Conservation (phyloP, 1,140 invertebrate genomes). For the Zeugodacus cucurbitae region DNA sequence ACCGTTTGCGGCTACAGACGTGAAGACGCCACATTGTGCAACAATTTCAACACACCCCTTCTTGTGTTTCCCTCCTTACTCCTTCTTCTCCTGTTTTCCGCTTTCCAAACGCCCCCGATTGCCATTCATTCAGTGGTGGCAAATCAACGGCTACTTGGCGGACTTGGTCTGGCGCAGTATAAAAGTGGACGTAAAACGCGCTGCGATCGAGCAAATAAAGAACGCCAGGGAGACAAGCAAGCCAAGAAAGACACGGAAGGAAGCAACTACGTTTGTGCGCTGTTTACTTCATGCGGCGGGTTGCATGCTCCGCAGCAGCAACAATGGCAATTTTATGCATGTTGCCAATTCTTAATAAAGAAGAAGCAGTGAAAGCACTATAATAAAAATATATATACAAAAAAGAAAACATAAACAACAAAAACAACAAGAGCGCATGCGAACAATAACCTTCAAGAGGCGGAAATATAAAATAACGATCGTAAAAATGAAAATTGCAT, state of each 20-base stretch:
- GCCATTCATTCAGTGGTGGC: neutral
- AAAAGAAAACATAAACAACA: neutral
- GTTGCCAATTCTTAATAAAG: slow-evolving; percentile 24
- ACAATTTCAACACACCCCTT: neutral
- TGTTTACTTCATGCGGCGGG: neutral
- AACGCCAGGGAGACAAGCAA: neutral
- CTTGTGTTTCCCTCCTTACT: neutral
- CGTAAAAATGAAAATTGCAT: slow-evolving; percentile 34
- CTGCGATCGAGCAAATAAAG: neutral
- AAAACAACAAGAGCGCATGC: neutral
- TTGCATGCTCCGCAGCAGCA: neutral
- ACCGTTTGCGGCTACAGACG: neutral
- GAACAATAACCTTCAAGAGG: slow-evolving; percentile 23
- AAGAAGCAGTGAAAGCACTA: neutral
- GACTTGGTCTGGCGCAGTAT: neutral
- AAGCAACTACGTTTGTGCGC: slow-evolving; percentile 17
- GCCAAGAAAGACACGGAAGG: neutral
- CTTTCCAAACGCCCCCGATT: neutral
- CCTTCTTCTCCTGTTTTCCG: neutral
- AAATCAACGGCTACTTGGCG: neutral
- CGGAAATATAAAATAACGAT: slow-evolving; percentile 36
- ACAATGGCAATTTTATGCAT: slow-evolving; percentile 31
- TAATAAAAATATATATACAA: neutral
- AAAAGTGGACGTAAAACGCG: neutral
- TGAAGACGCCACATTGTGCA: neutral